phyloP scores from a whole-genome alignment of 2,888 invertebrate species.

The Hyles lineata region DNA sequence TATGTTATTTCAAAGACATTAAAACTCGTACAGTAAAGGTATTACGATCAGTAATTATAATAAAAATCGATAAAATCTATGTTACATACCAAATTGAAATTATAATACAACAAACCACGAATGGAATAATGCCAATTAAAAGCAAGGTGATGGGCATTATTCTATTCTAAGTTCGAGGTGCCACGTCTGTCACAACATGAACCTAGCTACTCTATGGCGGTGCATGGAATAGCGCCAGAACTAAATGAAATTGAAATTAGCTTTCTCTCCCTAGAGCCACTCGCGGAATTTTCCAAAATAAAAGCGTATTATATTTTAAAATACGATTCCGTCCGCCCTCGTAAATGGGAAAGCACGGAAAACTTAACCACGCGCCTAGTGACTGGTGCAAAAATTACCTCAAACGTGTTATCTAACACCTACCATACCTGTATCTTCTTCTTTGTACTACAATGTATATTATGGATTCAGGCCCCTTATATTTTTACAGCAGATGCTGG shows the following conservation, averaged over 20 bases:
- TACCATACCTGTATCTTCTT: background rate
- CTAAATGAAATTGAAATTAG: constrained; percentile 85
- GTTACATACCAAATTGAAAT: too few species aligned
- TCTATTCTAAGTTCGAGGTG: constrained; percentile 26
- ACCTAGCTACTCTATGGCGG: constrained; percentile 61
- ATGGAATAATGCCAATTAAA: too few species aligned
- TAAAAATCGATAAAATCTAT: too few species aligned
- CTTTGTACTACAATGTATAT: background rate
- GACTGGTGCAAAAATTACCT: constrained; percentile 24
- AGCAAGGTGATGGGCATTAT: background rate
- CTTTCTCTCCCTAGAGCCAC: constrained; percentile 81
- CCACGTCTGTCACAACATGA: constrained; percentile 21
- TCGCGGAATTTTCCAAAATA: constrained; percentile 81
- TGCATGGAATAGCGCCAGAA: constrained; percentile 84
- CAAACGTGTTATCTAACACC: constrained; percentile 9
- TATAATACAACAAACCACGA: too few species aligned
- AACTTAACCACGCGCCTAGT: constrained; percentile 48
- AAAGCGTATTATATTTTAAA: constrained; percentile 84
- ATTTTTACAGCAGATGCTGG: too few species aligned
- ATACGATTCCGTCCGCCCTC: constrained; percentile 72
- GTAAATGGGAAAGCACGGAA: constrained; percentile 61
- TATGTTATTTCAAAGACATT: too few species aligned
- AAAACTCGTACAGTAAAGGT: too few species aligned
- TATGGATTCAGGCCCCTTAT: background rate
- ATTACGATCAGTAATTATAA: too few species aligned